Conservation (phyloP, 2,888 invertebrate species). For the Chirona hameri region DNA sequence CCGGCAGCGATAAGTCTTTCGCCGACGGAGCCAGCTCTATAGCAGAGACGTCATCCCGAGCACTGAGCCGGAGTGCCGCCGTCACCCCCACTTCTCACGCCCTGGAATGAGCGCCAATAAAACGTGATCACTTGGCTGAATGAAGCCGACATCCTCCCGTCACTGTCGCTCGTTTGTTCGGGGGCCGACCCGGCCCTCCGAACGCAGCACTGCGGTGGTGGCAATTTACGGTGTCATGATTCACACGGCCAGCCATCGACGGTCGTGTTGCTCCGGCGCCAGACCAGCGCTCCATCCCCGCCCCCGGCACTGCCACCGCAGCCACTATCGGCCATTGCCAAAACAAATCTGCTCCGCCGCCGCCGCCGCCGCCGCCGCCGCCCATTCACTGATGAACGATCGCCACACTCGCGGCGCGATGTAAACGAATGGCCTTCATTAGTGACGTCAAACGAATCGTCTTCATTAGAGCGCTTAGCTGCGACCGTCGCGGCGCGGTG, state of each 20-base stretch:
- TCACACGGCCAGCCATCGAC: not conserved
- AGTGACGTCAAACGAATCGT: not conserved
- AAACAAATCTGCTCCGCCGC: not conserved
- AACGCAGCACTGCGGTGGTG: not conserved
- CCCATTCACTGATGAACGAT: not conserved
- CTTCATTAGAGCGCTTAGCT: not conserved
- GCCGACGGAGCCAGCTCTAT: no score
- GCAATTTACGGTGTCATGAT: constrained; percentile 3
- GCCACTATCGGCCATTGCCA: not conserved
- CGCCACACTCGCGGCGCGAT: not conserved
- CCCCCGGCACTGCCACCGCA: not conserved
- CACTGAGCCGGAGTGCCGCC: no score
- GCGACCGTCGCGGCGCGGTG: not conserved
- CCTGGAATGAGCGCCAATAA: constrained; percentile 5
- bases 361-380: not conserved
- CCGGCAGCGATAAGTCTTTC: no score
- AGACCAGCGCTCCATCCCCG: not conserved
- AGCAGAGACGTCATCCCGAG: no score
- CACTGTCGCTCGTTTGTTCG: not conserved
- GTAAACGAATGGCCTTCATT: not conserved
- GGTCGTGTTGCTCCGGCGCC: not conserved
- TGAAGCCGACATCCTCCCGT: not conserved
- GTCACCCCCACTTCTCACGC: not conserved
- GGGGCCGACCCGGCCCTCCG: not conserved
- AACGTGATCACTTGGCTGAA: not conserved